Percentiles rank a stretch among this genome's conserved stretches.
phyloP scores from a whole-genome alignment of 2,888 invertebrate species.

The Mimumesa dahlbomi region DNA sequence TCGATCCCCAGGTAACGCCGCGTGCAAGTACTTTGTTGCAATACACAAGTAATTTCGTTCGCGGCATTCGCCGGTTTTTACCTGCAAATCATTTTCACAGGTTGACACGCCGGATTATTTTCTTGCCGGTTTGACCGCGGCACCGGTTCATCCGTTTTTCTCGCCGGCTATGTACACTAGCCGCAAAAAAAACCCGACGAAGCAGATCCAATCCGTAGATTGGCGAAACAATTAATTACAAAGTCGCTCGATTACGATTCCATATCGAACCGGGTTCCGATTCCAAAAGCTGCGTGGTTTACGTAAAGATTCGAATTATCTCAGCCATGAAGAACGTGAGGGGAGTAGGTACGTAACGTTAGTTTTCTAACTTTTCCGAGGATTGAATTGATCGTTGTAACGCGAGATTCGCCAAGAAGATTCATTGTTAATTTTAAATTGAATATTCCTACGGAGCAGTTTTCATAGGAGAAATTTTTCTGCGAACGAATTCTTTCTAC shows the following conservation, averaged over 20 bases:
- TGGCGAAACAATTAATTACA: conserved; percentile 49
- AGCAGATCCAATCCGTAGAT: conserved; percentile 19
- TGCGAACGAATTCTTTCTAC: no score
- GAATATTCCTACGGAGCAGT: no score
- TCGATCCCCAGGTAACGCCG: no score
- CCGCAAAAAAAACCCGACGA: conserved; percentile 9
- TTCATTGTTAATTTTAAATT: no score
- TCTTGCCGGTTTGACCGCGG: conserved; percentile 46
- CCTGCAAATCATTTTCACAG: conserved; percentile 61
- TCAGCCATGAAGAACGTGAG: conserved; percentile 17
- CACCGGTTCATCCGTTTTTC: conserved; percentile 38
- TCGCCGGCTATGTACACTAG: not conserved
- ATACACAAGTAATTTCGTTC: not conserved
- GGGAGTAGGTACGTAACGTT: not conserved
- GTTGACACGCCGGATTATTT: conserved; percentile 62
- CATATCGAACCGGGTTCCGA: conserved; percentile 4
- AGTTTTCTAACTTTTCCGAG: no score
- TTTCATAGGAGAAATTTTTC: no score
- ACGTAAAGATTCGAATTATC: not conserved
- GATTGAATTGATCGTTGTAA: no score
- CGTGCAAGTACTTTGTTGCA: not conserved
- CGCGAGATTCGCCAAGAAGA: no score
- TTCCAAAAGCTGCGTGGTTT: not conserved
- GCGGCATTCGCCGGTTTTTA: conserved; percentile 41
- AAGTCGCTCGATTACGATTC: conserved; percentile 22